These are phyloP conservation scores for Microcebus tavaratra DNA, from an alignment of 2,113 vertebrate genomes.

Conservation along the genomic window DNA sequence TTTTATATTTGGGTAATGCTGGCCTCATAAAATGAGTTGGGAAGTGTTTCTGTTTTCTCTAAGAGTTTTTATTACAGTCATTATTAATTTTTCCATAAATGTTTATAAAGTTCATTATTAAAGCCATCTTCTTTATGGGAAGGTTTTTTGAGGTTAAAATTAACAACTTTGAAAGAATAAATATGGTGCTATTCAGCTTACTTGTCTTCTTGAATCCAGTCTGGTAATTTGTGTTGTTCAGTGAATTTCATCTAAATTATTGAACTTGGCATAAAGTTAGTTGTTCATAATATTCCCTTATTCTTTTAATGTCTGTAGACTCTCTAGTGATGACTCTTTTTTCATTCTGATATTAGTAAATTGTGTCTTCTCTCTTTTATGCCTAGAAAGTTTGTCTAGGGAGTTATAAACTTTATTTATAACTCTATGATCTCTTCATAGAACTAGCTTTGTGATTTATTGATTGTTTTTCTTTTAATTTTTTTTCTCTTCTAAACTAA, in stretches of 20 bases:
- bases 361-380: not conserved
- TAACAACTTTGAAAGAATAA: not conserved
- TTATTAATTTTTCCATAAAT: not conserved
- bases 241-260: not conserved
- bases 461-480: not conserved
- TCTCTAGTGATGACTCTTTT: not conserved
- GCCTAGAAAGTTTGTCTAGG: conserved; percentile 13
- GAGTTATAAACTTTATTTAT: not conserved
- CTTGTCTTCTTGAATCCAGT: not conserved
- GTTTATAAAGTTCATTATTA: not conserved
- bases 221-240: not conserved
- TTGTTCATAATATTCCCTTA: not conserved
- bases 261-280: conserved; percentile 14
- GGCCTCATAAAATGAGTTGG: not conserved
- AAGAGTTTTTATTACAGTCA: conserved; percentile 6
- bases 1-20: not conserved
- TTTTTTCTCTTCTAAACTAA: conserved; percentile 29
- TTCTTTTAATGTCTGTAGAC: not conserved
- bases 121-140: not conserved
- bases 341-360: not conserved
- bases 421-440: not conserved
- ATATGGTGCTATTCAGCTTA: not conserved
- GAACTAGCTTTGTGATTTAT: conserved; percentile 19
- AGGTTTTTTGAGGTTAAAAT: not conserved
- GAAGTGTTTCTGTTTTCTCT: not conserved